Evolutionary conservation across 2,888 invertebrate species (phyloP), one percentile per base, ranked within the genome.

Genomic region (Lasioglossum villosulum): DNA sequence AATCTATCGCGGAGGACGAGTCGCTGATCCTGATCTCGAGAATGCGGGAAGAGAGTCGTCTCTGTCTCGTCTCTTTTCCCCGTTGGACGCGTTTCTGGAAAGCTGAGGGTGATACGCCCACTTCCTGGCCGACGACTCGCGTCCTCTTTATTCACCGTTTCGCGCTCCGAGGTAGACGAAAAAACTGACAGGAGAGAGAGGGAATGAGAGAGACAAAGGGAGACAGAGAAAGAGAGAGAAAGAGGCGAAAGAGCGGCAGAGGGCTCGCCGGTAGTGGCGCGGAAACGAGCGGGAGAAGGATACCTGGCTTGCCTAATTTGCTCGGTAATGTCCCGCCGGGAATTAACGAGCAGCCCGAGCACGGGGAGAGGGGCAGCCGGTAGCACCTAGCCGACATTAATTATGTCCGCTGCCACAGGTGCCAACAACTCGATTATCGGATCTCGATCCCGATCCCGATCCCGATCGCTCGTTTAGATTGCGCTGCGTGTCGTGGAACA

Each of bases 401-500:
- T 94, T 94, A 94, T 92, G 92, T 90, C 89, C 89, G 92, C 89
- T 93, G 89, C 93, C 92, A 93, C 94, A 94, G 94, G 94, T 94
- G 94, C 93, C 94, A 94, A 94, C 94, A 94, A 94, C 92, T 93
- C 94, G 94, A 94, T 94, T 94, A 93, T 94, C 94, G 91, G 93
- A 91, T 92, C 91, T 86, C 91, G 93, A 94, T 94, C 92, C 86
- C 80, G 93, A 91, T 92, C 91, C 86, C 91, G 93, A 94, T 94
- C 92, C 86, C 80, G 92, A 93, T 94, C 92, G 91, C 86, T 84
- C 89, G 88, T 88, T 88, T 87, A 93, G 92, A 93, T 93, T 92
- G 90, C 83, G 78, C 70, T 66, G 82, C 63, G 27, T 42, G 71
- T 83, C 82, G 42, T 76, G 45, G 34, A 37, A 37, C 52, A 70